Conservation (phyloP, 2,797 vertebrate genomes). For the Chrysocyon brachyurus region DNA sequence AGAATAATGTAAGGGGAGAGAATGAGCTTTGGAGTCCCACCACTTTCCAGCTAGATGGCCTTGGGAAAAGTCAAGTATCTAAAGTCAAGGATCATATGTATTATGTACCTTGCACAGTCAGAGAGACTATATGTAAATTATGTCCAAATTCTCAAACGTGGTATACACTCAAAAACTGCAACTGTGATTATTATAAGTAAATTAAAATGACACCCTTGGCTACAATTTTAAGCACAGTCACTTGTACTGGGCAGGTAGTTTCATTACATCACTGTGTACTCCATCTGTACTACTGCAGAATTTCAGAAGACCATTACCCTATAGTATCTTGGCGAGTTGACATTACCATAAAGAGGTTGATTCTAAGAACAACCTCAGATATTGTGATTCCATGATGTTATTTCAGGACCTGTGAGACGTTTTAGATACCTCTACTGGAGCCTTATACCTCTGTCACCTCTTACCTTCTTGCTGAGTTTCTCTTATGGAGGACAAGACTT, state of each 20-base stretch:
- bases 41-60: background rate
- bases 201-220: slow-evolving; percentile 21
- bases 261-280: slow-evolving; percentile 13
- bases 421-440: background rate
- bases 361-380: background rate
- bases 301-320: slow-evolving; percentile 31
- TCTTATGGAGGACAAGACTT: background rate
- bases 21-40: background rate
- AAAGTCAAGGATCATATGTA: background rate
- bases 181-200: background rate
- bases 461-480: slow-evolving; percentile 34
- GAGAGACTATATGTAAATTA: background rate
- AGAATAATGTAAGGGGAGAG: background rate
- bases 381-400: background rate
- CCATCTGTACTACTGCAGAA: background rate
- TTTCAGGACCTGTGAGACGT: background rate
- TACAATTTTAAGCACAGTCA: background rate
- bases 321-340: background rate
- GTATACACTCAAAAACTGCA: slow-evolving; percentile 1
- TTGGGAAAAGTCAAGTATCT: background rate
- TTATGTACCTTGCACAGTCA: background rate
- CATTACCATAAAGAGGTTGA: slow-evolving; percentile 27
- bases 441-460: background rate
- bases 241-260: background rate
- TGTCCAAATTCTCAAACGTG: background rate